phyloP scores from a whole-genome alignment of 2,797 vertebrate species.

The Clarias platycephalus region DNA sequence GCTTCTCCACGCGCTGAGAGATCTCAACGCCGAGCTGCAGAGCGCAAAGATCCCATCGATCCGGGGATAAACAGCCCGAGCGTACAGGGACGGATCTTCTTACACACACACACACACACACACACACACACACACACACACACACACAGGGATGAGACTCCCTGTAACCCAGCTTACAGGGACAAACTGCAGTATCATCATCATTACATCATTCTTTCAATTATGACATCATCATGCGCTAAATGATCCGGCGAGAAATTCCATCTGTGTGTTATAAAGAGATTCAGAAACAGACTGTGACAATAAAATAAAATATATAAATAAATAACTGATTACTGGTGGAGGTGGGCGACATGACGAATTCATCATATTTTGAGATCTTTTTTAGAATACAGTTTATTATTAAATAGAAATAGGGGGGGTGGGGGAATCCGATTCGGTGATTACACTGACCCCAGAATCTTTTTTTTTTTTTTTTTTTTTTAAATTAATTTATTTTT shows the following conservation, averaged over 20 bases:
- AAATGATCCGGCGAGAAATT: not conserved
- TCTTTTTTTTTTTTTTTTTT: no score
- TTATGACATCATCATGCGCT: not conserved
- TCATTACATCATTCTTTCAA: no score
- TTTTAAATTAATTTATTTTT: no score
- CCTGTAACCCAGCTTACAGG: not conserved
- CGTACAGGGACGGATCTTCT: not conserved
- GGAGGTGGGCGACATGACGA: not conserved
- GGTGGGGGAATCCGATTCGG: no score
- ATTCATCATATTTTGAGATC: not conserved
- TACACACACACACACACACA: not conserved
- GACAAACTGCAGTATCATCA: not conserved
- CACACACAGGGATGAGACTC: not conserved
- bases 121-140: not conserved
- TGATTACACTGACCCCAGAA: no score
- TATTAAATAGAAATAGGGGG: no score
- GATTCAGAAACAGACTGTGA: not conserved
- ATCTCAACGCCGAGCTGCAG: not conserved
- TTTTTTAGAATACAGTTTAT: not conserved
- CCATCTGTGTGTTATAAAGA: not conserved
- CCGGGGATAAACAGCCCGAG: not conserved
- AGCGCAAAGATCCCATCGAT: not conserved
- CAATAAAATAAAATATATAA: not conserved
- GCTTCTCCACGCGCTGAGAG: slow-evolving; percentile 3
- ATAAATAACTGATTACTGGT: not conserved